Base-by-base conservation (phyloP, 2,113 vertebrate species). In the human region DNA sequence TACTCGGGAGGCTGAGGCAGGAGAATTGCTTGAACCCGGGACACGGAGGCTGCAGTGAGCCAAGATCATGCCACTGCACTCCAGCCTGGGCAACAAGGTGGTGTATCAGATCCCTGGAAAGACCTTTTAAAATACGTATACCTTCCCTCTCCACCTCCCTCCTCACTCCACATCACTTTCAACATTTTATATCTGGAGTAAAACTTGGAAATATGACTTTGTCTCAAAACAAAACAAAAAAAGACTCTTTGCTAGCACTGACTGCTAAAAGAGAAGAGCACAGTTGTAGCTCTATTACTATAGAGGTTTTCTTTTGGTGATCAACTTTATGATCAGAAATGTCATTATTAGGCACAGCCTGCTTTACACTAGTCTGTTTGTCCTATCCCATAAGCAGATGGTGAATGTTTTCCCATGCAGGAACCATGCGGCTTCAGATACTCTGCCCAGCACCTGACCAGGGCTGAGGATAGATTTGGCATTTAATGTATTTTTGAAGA, bases 201-300 rank as follows among this genome's bases (percentile, higher is more conserved):
- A 27, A 57, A 78, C 22, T 52, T 95, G 45, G 59, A 81, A 55
- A 82, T 30, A 3, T 1, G 20, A 48, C 72, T 48, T 57, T 20
- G 52, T 55, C 27, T 64, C 27, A 32, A 64, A 64, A 32, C 25
- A 61, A 64, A 64, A 61, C 25, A 25, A 27, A 27, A 64, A 30
- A 32, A 32, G 52, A 18, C 73, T 89, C 73, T 86, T 38, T 30
- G n/a, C 38, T 50, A 5, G 38, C 18, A 1, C 83, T 4, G 27
- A 32, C 66, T 57, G 80, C 50, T 80, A 6, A 88, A 38, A 79
- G 45, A 30, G 40, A 8, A 38, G 32, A 40, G 32, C 0, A 1
- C 9, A 5, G 32, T 70, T 32, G 90, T 3, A 57, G 55, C 94
- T 96, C 96, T 92, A 10, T 97, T 78, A 73, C 86, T 68, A n/a